A percentile compares a stretch with the other conserved stretches of the same genome.
Conservation (phyloP, 2,113 vertebrate genomes). For the Lagopus leucura region DNA sequence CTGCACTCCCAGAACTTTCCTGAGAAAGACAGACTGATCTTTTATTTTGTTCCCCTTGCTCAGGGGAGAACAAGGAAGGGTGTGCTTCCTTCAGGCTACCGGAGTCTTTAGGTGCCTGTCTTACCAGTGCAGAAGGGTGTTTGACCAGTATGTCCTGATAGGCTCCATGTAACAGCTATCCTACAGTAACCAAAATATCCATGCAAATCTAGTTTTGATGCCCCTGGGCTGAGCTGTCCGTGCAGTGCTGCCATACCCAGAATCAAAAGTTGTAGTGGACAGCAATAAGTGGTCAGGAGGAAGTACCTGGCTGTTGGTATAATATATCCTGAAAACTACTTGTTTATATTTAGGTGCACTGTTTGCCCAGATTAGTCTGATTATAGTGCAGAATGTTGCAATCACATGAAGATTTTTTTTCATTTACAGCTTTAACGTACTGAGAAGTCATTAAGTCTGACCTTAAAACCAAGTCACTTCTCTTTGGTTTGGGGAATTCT, state of each 20-base stretch:
- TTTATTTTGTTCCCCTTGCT: background rate
- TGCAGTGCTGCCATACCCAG: background rate
- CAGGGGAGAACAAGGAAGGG: rapidly evolving
- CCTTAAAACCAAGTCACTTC: conserved; percentile 13
- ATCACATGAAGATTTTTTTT: conserved; percentile 23
- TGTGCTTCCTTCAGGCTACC: background rate
- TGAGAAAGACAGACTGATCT: background rate
- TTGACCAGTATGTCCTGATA: background rate
- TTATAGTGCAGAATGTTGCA: background rate
- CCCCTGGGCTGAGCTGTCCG: background rate
- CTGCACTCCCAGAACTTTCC: background rate
- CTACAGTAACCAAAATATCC: background rate
- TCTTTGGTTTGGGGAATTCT: background rate
- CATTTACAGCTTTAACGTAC: conserved; percentile 28
- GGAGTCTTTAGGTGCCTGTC: background rate
- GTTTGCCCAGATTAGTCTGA: background rate
- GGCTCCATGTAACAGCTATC: background rate
- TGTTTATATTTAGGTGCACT: background rate
- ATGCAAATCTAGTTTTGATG: background rate
- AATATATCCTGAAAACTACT: background rate
- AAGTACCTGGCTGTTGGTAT: background rate
- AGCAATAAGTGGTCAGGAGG: background rate
- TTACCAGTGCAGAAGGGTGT: background rate
- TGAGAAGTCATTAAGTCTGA: conserved; percentile 39
- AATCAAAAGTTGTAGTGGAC: background rate